These are phyloP conservation scores for Pollachius pollachius DNA, from an alignment of 2,113 vertebrate species.

Conservation along the genomic window DNA sequence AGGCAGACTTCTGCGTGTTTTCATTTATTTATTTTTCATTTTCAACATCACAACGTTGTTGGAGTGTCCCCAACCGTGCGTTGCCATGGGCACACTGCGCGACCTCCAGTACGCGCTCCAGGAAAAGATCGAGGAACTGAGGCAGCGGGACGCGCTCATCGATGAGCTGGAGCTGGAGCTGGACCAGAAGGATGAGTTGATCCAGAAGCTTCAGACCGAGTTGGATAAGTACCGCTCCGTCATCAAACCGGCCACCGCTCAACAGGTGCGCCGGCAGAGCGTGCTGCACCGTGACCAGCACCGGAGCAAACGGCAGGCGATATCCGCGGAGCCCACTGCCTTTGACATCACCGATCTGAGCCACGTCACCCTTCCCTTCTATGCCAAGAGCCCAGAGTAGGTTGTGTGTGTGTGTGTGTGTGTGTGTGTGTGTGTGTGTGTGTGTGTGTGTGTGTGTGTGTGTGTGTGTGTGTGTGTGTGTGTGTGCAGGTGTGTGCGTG, in stretches of 20 bases:
- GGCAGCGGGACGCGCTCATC: conserved; percentile 93
- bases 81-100: conserved; percentile 88
- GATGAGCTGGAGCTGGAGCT: conserved; percentile 97
- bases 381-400: conserved; percentile 95
- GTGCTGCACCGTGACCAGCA: conserved; percentile 87
- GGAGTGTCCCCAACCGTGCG: background rate
- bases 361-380: conserved; percentile 93
- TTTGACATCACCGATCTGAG: conserved; percentile 91
- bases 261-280: conserved; percentile 79
- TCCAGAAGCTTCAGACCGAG: conserved; percentile 94
- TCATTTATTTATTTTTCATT: too few relatives aligned
- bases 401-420: conserved; percentile 45
- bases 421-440: conserved; percentile 7
- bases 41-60: too few relatives aligned
- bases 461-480: conserved; percentile 3
- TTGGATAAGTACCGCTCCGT: conserved; percentile 97
- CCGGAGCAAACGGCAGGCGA: conserved; percentile 93
- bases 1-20: too few relatives aligned
- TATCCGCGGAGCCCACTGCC: conserved; percentile 92
- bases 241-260: conserved; percentile 85
- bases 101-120: conserved; percentile 96
- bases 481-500: background rate
- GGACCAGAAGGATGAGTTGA: conserved; percentile 97
- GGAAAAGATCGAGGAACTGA: conserved; percentile 96
- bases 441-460: background rate